Conservation (phyloP, 1,140 invertebrate species). For the Aplysia californica region DNA sequence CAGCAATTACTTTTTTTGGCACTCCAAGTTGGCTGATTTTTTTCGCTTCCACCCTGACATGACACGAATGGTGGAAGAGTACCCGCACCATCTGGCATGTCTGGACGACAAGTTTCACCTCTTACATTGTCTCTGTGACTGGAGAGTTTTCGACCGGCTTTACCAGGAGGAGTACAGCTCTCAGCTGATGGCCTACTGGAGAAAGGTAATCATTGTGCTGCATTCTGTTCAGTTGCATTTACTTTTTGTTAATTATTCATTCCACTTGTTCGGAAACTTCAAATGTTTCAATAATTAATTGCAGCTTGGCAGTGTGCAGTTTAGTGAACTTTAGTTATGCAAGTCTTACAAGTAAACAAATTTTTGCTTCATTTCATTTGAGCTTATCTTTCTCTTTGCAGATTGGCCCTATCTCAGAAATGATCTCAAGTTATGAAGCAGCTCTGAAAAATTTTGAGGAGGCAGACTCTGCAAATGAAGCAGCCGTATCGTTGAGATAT, state of each 20-base stretch:
- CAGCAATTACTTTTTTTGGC: conserved; percentile 61
- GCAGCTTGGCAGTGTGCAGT: too few species aligned
- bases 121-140: conserved; percentile 57
- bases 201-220: conserved; percentile 60
- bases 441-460: conserved; percentile 57
- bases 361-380: too few species aligned
- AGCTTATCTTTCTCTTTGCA: conserved; percentile 35
- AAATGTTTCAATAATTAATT: too few species aligned
- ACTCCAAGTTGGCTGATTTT: conserved; percentile 58
- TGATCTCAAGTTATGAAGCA: conserved; percentile 55
- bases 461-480: conserved; percentile 55
- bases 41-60: conserved; percentile 52
- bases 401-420: conserved; percentile 57
- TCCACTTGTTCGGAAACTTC: too few species aligned
- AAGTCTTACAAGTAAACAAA: too few species aligned
- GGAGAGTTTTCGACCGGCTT: conserved; percentile 60
- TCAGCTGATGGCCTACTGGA: conserved; percentile 60
- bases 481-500: conserved; percentile 59
- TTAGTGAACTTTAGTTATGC: too few species aligned
- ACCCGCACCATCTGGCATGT: conserved; percentile 59
- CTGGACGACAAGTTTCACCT: conserved; percentile 58
- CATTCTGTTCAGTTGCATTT: too few species aligned
- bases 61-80: conserved; percentile 62
- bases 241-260: too few species aligned
- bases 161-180: conserved; percentile 66